Conservation (phyloP, 2,888 invertebrate genomes). For the Amphipyra berbera region DNA sequence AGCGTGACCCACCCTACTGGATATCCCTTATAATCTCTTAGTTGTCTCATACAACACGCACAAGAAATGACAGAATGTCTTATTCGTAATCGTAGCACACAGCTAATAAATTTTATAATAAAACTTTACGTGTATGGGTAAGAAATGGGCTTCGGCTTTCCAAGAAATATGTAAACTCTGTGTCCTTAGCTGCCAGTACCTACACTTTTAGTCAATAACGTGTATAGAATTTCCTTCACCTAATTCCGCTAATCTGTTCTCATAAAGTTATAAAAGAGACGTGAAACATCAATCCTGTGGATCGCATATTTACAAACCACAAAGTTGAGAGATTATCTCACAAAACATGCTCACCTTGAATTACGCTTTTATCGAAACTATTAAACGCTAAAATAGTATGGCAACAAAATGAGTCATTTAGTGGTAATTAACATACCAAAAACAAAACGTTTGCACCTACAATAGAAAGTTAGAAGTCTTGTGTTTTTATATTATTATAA, state of each 20-base stretch:
- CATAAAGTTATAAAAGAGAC: conserved; percentile 1
- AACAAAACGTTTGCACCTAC: not conserved
- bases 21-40: conserved; percentile 20
- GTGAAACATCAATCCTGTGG: conserved; percentile 7
- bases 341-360: conserved; percentile 25
- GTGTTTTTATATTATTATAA: too few species aligned
- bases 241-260: conserved; percentile 19
- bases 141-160: conserved; percentile 30
- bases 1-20: too few species aligned
- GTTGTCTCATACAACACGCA: conserved; percentile 4
- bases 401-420: not conserved
- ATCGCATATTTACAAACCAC: conserved; percentile 10
- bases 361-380: conserved; percentile 23
- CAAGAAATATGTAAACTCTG: conserved; percentile 19
- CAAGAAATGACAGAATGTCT: conserved; percentile 4
- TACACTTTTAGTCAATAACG: conserved; percentile 17
- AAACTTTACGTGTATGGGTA: conserved; percentile 21
- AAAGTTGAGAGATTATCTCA: conserved; percentile 25
- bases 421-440: not conserved
- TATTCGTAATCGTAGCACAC: conserved; percentile 25
- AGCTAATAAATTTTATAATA: conserved; percentile 31
- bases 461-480: not conserved
- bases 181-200: conserved; percentile 1
- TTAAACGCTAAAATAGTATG: conserved; percentile 9
- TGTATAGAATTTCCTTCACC: conserved; percentile 25